These are phyloP conservation scores for Meriones unguiculatus DNA, from an alignment of 2,113 vertebrate genomes.

Conservation along the genomic window DNA sequence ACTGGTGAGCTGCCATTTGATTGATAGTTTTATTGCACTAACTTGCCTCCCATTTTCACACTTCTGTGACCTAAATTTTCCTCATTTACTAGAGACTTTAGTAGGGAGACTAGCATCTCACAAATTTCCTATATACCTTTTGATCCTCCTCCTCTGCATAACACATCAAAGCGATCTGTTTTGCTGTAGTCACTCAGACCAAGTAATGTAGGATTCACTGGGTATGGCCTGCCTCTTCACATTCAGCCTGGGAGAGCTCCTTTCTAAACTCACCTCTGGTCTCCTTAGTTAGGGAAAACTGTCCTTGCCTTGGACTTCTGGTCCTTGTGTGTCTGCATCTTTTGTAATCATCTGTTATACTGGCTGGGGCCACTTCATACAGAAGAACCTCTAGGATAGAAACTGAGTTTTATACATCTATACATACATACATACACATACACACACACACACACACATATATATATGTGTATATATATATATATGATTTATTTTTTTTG, in stretches of 20 bases:
- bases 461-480: too few relatives aligned
- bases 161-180: constrained; percentile 45
- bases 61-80: constrained; percentile 41
- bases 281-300: neutral
- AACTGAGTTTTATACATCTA: neutral
- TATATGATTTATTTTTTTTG: neutral
- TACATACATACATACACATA: too few relatives aligned
- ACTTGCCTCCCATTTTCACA: neutral
- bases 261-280: neutral
- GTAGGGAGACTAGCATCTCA: neutral
- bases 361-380: neutral
- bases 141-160: neutral
- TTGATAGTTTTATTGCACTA: neutral
- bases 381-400: neutral
- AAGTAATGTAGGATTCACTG: neutral
- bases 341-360: neutral
- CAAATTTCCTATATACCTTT: neutral
- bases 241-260: neutral
- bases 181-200: neutral
- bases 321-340: neutral
- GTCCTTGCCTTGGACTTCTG: neutral
- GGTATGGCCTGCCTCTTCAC: neutral
- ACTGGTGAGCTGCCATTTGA: neutral
- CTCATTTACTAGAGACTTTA: neutral
- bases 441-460: too few relatives aligned